Base-by-base conservation (phyloP, 2,113 vertebrate species). In the Morone saxatilis region DNA sequence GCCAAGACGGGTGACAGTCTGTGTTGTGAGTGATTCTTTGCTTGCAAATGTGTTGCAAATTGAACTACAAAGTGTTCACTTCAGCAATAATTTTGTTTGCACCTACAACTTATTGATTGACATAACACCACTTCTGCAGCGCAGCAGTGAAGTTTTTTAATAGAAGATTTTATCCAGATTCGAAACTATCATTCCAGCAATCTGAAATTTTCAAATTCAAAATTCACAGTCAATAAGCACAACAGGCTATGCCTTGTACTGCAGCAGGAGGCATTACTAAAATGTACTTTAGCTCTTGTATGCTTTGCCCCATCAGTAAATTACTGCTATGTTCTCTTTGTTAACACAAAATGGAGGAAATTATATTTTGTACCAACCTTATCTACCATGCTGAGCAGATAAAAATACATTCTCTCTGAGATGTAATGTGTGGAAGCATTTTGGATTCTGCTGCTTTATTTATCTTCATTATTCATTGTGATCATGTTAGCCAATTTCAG, bases 1-100 rank as follows among this genome's bases (percentile, higher is more conserved):
- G 4, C 1, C 11, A 6, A 10, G 71, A 53, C 10, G 57, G 57
- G 53, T 41, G 45, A 60, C 45, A 62, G 56, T 31, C 36, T 16
- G n/a, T n/a, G 57, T 53, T 61, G 69, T 45, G 50, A 78, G 43
- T 4, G 25, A 77, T 40, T 62, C 38, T 31, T 38, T 41, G 65
- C 70, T 38, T 56, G 57, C 0, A 53, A 31, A 54, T 76, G 45
- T 47, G 45, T 13, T 47, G 12, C 45, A 47, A 13, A 59, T 2
- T 16, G 7, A 61, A 16, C 11, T 6, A 60, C 25, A 60, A 60
- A 36, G 17, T 71, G 68, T 54, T 20, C 38, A 43, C 38, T 51
- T 51, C 47, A 63, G 36, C 59, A 22, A 22, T 51, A 13, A 50
- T 51, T 63, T 41, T 43, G 60, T 53, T 76, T 65, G 59, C 7